Conservation (phyloP, 2,113 vertebrate genomes). For the Cinclus cinclus region DNA sequence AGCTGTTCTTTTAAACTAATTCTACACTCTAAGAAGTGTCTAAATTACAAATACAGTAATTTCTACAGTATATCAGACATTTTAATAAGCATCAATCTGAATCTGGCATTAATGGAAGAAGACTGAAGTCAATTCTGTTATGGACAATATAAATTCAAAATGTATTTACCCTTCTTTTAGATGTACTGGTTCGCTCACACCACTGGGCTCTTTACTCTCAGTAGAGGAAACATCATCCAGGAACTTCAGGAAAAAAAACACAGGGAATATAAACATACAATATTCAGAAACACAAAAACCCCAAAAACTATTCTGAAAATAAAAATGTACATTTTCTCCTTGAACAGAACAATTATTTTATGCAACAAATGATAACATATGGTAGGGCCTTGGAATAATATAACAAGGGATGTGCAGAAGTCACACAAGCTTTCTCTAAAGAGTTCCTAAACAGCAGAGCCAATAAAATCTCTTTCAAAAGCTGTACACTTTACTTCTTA, state of each 20-base stretch:
- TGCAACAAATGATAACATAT: neutral
- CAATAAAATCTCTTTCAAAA: neutral
- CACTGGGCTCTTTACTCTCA: constrained; percentile 89
- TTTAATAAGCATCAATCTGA: neutral
- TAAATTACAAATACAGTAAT: neutral
- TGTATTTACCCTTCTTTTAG: constrained; percentile 94
- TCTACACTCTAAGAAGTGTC: neutral
- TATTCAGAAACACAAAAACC: neutral
- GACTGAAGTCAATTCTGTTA: neutral
- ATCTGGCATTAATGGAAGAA: neutral
- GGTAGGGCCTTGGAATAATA: neutral
- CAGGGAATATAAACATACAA: neutral
- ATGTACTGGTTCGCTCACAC: constrained; percentile 87
- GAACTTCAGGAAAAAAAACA: constrained; percentile 78
- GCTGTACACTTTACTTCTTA: neutral
- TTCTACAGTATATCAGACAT: neutral
- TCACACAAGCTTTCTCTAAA: neutral
- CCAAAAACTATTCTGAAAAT: neutral
- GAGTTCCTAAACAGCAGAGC: neutral
- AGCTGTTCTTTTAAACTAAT: neutral
- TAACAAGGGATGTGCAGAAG: neutral
- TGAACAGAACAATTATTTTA: neutral
- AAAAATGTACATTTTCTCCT: neutral
- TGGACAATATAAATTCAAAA: neutral
- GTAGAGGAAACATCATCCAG: constrained; percentile 97